Base-by-base conservation (phyloP, 2,888 invertebrate genomes). In the Pristionchus entomophagus region DNA sequence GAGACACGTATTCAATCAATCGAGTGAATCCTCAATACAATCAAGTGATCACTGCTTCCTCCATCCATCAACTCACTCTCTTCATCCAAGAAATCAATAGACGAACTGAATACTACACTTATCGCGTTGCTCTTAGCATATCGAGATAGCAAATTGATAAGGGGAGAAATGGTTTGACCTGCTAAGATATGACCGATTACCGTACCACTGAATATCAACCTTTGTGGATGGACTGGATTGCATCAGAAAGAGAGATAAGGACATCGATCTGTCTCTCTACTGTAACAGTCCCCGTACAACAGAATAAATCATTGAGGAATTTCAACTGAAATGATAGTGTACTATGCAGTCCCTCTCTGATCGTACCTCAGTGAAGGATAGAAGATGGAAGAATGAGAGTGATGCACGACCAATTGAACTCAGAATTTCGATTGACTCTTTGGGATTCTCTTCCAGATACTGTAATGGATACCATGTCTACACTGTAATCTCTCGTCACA, bases 371-470 rank as follows among this genome's bases (percentile, higher is more conserved):
- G 78, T 32, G 32, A 41, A 80, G 22, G 78, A 80, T 29, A 80
- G 78, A 80, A 80, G 78, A 80, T 49, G 78, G 4, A 41, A 49
- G 78, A 80, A 80, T 19, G 78, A 80, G 22, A 35, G 51, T 5
- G 51, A 49, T 17, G 35, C 17, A 32, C 78, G 78, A 35, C 51
- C 78, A 1, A 80, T 80, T 17, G 35, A 51, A 49, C 32, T 51
- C 17, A 80, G 78, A 32, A 80, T 51, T 51, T 80, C 78, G 22
- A 80, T 49, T 0, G 49, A 29, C 8, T 80, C 78, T 80, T 22
- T 29, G 2, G 29, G 78, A 26, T 32, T 51, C 53, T 22, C 26
- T 19, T 49, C 78, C 6, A 80, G 29, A 32, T 80, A 80, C 78
- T 80, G 51, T 32, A 51, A 80, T 32, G n/a, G 5, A 80, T 32